phyloP scores from a whole-genome alignment of 2,797 vertebrate genomes.

The Eulemur albifrons region DNA sequence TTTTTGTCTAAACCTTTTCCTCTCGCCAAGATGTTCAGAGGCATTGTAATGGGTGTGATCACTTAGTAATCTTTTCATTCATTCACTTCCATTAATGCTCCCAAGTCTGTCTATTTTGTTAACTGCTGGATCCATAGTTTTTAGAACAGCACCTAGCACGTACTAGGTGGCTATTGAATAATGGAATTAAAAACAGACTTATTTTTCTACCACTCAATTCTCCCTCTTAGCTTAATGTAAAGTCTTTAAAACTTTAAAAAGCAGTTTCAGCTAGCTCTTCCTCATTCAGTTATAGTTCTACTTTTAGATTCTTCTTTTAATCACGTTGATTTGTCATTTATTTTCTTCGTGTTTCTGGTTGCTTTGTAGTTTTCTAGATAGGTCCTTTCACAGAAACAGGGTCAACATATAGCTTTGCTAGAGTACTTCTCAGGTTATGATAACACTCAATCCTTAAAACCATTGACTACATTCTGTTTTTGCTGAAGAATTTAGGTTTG shows the following conservation, averaged over 20 bases:
- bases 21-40: not conserved
- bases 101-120: not conserved
- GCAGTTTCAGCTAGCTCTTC: not conserved
- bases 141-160: not conserved
- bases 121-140: not conserved
- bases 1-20: not conserved
- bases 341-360: not conserved
- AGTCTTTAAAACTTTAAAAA: slow-evolving; percentile 3
- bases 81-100: not conserved
- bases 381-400: not conserved
- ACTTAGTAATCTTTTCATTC: not conserved
- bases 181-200: not conserved
- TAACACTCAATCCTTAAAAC: not conserved
- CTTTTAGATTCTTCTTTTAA: not conserved
- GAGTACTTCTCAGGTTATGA: not conserved
- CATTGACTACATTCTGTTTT: slow-evolving; percentile 40
- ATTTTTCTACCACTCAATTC: not conserved
- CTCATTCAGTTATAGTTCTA: not conserved
- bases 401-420: not conserved
- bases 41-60: not conserved
- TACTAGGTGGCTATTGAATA: not conserved
- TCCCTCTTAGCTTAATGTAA: not conserved
- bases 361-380: slow-evolving; percentile 2
- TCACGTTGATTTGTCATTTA: not conserved
- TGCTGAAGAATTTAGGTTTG: slow-evolving; percentile 60